Conservation (phyloP, 2,113 vertebrate species). For the Psilopogon haemacephalus region DNA sequence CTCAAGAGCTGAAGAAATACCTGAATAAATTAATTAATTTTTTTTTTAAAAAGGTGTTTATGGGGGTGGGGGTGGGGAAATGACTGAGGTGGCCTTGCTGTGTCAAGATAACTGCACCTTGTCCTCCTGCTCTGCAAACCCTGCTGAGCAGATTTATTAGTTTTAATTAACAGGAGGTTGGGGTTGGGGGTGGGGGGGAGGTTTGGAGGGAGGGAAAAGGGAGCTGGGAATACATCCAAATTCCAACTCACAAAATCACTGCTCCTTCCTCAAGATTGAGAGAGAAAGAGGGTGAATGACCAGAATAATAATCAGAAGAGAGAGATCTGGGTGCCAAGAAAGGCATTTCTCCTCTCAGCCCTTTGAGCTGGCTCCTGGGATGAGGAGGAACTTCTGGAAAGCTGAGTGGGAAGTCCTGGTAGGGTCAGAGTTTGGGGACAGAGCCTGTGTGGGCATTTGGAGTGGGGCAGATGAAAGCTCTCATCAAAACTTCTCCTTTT, state of each 20-base stretch:
- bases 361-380: background rate
- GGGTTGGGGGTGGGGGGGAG: background rate
- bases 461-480: background rate
- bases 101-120: slow-evolving; percentile 44
- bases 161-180: slow-evolving; percentile 75
- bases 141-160: slow-evolving; percentile 78
- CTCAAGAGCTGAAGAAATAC: slow-evolving; percentile 42
- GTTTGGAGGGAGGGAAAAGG: background rate
- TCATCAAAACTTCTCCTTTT: background rate
- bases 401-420: background rate
- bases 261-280: slow-evolving; percentile 70
- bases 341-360: background rate
- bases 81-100: background rate
- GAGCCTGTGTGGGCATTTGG: background rate
- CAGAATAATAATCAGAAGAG: slow-evolving; percentile 69
- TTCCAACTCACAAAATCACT: slow-evolving; percentile 69
- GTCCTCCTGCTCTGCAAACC: slow-evolving; percentile 44
- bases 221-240: slow-evolving; percentile 79
- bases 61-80: background rate
- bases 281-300: slow-evolving; percentile 58
- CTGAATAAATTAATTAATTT: slow-evolving; percentile 56
- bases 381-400: background rate
- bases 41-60: background rate
- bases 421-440: background rate
- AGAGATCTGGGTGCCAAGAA: slow-evolving; percentile 59